Evolutionary conservation across 64 coral and sea anemone species (phyloP), one percentile per base, ranked within the genome.

Genomic region (Trachythela sp.): DNA sequence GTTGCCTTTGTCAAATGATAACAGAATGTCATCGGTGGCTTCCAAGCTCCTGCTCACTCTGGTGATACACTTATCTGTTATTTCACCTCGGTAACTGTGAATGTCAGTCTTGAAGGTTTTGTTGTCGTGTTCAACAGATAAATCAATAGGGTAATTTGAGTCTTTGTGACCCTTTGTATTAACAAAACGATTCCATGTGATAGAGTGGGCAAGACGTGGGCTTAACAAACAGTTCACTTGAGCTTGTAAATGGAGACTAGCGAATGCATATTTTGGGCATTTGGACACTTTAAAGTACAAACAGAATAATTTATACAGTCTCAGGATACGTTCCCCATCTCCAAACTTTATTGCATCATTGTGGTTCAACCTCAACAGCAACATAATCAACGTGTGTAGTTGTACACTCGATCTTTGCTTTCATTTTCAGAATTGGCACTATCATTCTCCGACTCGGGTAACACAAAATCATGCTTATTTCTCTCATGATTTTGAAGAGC

Each of bases 81-180:
- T 87, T 30, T 92, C 94, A 0, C 88, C 94, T 24, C 88, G 48
- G 33, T 70, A 92, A 41, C 90, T 92, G 9, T 95, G 94, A 27
- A 8, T 18, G 42, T 95, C 94, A 45, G 86, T 92, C 88, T 92
- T 92, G 42, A 95, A 95, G 0, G 0, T 10, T 59, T 92, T 92
- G 70, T 92, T 94, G 22, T 94, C 92, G 83, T 94, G 92, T 24
- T 90, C 88, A 18, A 94, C 38, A 2, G 40, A 45, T 14, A 90
- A 52, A 70, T 94, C 88, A 88, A 94, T 94, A 13, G 92, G 88
- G 31, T 84, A 45, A 38, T 94, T 93, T n/a, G n/a, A 22, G 87
- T 56, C 18, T 93, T 83, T 30, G 27, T 89, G 13, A 0, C 83
- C 92, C 22, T 86, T 77, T 8, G 89, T 38, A 36, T 93, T 93